Conservation (phyloP, 2,797 vertebrate genomes). For the Sitta carolinensis region DNA sequence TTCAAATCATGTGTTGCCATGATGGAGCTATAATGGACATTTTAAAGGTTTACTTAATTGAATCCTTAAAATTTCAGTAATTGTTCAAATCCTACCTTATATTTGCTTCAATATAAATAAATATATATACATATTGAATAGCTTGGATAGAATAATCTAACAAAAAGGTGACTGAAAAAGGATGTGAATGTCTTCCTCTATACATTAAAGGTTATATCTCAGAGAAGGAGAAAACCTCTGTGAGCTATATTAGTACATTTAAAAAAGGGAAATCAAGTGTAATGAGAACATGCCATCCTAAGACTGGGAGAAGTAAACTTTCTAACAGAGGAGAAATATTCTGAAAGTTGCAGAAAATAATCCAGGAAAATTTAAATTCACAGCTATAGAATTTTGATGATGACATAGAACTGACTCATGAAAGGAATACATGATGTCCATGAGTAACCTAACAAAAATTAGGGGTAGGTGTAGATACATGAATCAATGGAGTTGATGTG, state of each 20-base stretch:
- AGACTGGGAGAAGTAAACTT: background rate
- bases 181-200: background rate
- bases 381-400: background rate
- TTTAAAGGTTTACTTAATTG: conserved; percentile 4
- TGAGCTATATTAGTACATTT: background rate
- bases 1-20: background rate
- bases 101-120: background rate
- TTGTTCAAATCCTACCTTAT: background rate
- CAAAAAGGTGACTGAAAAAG: background rate
- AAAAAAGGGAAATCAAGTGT: background rate
- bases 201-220: background rate
- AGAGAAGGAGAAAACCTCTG: background rate
- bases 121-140: background rate
- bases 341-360: background rate
- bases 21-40: background rate
- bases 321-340: background rate
- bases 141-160: background rate
- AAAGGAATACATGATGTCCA: background rate
- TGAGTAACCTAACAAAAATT: background rate
- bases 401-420: background rate
- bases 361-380: background rate
- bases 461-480: background rate
- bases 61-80: background rate
- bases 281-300: background rate
- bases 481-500: background rate